phyloP scores from a whole-genome alignment of 1,140 invertebrate species.

The Zelostemma sp. region DNA sequence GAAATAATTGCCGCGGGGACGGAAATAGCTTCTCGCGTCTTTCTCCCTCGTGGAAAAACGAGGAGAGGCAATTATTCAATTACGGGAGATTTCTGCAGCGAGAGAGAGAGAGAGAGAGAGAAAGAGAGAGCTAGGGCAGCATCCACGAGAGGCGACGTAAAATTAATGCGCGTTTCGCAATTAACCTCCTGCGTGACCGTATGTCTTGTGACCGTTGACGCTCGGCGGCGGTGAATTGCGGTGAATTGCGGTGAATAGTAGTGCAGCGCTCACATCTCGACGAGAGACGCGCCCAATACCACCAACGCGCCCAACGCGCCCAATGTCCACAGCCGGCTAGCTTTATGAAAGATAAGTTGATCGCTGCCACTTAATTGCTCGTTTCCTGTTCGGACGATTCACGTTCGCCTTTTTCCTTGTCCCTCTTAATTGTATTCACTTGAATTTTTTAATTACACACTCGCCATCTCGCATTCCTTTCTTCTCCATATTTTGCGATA shows the following conservation, averaged over 20 bases:
- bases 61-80: too few species aligned
- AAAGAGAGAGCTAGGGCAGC: too few species aligned
- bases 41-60: too few species aligned
- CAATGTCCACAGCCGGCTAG: conserved; percentile 26
- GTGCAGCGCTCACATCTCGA: too few species aligned
- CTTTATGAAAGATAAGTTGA: conserved; percentile 43
- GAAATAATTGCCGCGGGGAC: too few species aligned
- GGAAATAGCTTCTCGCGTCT: too few species aligned
- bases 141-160: conserved; percentile 22
- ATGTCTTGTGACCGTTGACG: too few species aligned
- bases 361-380: conserved; percentile 36
- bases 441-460: conserved; percentile 1
- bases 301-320: conserved; percentile 19
- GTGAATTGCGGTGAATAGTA: too few species aligned
- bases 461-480: conserved; percentile 13
- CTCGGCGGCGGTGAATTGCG: too few species aligned
- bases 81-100: too few species aligned
- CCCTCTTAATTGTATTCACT: conserved; percentile 23
- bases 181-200: conserved; percentile 44
- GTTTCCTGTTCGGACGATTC: conserved; percentile 34
- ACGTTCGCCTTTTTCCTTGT: conserved; percentile 21
- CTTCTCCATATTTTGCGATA: too few species aligned
- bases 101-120: too few species aligned
- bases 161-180: conserved; percentile 39
- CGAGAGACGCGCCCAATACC: conserved; percentile 15